These are phyloP conservation scores for Colostygia pectinataria DNA, from an alignment of 2,888 invertebrate species.

Conservation along the genomic window DNA sequence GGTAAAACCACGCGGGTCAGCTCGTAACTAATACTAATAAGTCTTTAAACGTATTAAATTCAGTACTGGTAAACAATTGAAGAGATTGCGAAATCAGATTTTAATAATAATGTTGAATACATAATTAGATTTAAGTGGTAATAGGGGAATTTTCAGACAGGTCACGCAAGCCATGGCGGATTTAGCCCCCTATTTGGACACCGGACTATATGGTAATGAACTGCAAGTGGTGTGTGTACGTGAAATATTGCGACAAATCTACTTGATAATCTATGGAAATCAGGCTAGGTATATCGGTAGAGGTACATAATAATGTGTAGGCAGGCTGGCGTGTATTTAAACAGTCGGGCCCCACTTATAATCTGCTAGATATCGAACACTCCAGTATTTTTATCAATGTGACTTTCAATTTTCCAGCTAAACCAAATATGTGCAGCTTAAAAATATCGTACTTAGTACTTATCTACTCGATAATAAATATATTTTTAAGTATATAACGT, in stretches of 20 bases:
- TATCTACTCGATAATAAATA: no score
- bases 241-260: slow-evolving; percentile 29
- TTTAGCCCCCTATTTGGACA: slow-evolving; percentile 32
- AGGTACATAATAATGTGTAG: neutral
- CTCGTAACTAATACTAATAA: no score
- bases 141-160: slow-evolving; percentile 27
- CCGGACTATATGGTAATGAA: slow-evolving; percentile 32
- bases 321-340: neutral
- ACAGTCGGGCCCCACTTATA: no score
- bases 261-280: slow-evolving; percentile 31
- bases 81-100: slow-evolving; percentile 27
- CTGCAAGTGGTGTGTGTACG: slow-evolving; percentile 25
- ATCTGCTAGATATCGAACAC: no score
- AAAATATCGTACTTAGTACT: no score
- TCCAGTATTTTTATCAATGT: no score
- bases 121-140: slow-evolving; percentile 26
- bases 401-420: no score
- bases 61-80: slow-evolving; percentile 14
- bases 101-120: slow-evolving; percentile 28
- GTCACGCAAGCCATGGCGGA: slow-evolving; percentile 23
- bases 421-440: no score
- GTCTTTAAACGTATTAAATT: neutral
- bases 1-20: no score
- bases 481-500: no score
- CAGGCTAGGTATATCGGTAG: slow-evolving; percentile 8